Base-by-base conservation (phyloP, 2,797 vertebrate genomes). In the Emys orbicularis region DNA sequence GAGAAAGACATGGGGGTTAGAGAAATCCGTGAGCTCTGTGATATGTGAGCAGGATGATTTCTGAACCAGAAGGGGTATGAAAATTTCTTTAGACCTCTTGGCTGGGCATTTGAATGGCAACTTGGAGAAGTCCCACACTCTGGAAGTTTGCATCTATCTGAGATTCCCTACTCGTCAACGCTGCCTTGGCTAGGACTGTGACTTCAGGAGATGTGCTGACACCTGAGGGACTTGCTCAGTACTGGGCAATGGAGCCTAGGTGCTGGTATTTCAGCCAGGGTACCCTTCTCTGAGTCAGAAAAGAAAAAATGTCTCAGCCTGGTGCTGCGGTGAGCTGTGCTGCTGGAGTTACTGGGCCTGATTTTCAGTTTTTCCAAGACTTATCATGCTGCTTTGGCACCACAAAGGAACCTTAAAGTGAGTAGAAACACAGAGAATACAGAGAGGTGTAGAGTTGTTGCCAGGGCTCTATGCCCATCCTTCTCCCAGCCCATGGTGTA, bases 301-400 rank as follows among this genome's bases (percentile, higher is more conserved):
- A 76, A 27, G 37, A 74, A 81, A 74, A 93, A 96, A 95, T 65
- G 79, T 79, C 87, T 94, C 83, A 74, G 76, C 81, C 90, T 94
- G 83, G 76, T 92, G 92, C 89, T 52, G 50, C 23, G 85, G 47
- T 59, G 37, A 80, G 91, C 88, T 84, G 59, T 93, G 87, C 76
- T 94, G 86, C 89, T 90, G 90, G 88, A 94, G 89, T 74, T 92
- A 65, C 72, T 96, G 90, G 92, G 94, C 87, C 91, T 94, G 96
- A 95, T 96, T 94, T 94, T 93, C 90, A 88, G 94, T 81, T 95
- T 97, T 96, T 85, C 74, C 59, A 65, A 92, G 89, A 74, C 80
- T 87, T 96, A 96, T 94, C 74, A 79, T 41, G 94, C 77, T 83
- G 90, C 86, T 97, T 49, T 86, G 91, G 90, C 84, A 95, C 86